Percentiles rank a stretch among this genome's conserved stretches.
These are phyloP conservation scores for Daubentonia madagascariensis DNA, from an alignment of 2,113 vertebrate genomes.

Conservation along the genomic window DNA sequence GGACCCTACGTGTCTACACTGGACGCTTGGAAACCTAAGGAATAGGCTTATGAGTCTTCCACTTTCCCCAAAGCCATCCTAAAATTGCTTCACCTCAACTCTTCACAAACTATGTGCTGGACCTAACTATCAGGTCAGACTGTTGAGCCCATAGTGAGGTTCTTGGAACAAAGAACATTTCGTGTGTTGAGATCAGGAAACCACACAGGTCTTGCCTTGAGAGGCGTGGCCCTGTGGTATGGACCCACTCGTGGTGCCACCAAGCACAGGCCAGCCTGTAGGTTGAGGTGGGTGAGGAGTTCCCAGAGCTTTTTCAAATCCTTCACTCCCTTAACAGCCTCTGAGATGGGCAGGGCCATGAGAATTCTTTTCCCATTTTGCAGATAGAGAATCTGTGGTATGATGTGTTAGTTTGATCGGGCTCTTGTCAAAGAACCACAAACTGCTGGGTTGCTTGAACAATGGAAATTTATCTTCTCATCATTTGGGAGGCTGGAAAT, in stretches of 20 bases:
- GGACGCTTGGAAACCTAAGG: background rate
- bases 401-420: background rate
- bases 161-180: rapidly evolving
- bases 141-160: background rate
- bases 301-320: background rate
- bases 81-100: background rate
- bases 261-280: background rate
- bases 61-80: background rate
- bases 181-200: background rate
- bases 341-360: rapidly evolving
- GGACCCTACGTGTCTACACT: rapidly evolving
- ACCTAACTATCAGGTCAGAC: rapidly evolving
- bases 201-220: rapidly evolving
- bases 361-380: background rate
- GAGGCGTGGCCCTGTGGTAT: background rate
- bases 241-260: background rate
- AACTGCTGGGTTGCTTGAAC: too few relatives aligned
- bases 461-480: rapidly evolving
- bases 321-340: background rate
- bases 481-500: rapidly evolving
- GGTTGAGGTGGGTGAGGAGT: too few relatives aligned
- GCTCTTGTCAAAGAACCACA: background rate
- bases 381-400: too few relatives aligned
- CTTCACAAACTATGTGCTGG: background rate
- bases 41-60: background rate